Percentiles rank a stretch among this genome's conserved stretches.
Evolutionary conservation across 2,113 vertebrate species (phyloP).

Genomic region (Etheostoma cragini): DNA sequence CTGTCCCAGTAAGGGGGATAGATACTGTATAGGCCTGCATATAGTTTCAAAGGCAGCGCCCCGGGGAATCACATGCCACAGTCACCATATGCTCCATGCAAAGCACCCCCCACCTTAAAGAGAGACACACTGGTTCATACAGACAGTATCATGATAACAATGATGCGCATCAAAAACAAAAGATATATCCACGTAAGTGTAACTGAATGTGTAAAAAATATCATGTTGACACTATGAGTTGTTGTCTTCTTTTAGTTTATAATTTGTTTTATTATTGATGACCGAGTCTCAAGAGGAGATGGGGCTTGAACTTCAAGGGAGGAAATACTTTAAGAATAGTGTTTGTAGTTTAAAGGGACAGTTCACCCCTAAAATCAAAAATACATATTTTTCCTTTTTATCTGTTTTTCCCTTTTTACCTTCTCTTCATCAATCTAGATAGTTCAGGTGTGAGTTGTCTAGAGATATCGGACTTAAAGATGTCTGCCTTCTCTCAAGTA

Average conservation of each 20-base stretch:
- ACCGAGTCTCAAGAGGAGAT: not conserved
- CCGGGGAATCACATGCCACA: constrained; percentile 46
- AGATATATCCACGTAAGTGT: not conserved
- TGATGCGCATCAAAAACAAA: not conserved
- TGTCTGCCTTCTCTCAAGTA: no score
- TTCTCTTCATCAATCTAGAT: no score
- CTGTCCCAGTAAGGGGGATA: constrained; percentile 41
- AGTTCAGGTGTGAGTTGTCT: no score
- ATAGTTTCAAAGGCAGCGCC: constrained; percentile 58
- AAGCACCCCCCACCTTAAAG: constrained; percentile 30
- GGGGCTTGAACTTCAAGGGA: not conserved
- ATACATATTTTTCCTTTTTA: no score
- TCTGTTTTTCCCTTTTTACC: no score
- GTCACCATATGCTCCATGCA: constrained; percentile 59
- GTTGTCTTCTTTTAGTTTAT: not conserved
- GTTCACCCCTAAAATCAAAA: no score
- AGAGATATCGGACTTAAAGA: no score
- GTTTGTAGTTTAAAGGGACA: not conserved
- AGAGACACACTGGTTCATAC: constrained; percentile 11
- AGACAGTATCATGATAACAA: not conserved
- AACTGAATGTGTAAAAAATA: not conserved
- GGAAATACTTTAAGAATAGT: not conserved
- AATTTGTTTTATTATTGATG: not conserved
- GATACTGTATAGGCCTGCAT: constrained; percentile 36
- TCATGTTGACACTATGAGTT: not conserved